These are phyloP conservation scores for Thymelicus sylvestris DNA, from an alignment of 2,888 invertebrate species.

Conservation along the genomic window DNA sequence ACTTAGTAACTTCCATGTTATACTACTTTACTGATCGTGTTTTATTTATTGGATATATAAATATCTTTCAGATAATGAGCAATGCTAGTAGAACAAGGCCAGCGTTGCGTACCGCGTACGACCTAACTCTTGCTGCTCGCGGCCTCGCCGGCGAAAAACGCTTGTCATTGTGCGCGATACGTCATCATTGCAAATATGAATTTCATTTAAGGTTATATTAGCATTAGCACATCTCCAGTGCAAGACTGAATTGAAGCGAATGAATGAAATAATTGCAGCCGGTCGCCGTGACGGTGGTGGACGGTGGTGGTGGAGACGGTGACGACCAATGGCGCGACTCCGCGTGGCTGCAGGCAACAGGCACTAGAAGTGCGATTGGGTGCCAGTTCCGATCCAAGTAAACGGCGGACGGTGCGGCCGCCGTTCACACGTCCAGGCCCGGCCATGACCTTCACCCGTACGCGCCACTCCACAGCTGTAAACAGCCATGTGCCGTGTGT, in stretches of 20 bases:
- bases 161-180: constrained; percentile 21
- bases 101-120: constrained; percentile 39
- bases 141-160: constrained; percentile 41
- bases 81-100: constrained; percentile 40
- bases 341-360: too few relatives aligned
- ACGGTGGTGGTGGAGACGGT: too few relatives aligned
- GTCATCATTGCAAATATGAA: constrained; percentile 21
- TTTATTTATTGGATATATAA: constrained; percentile 7
- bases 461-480: constrained; percentile 21
- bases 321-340: too few relatives aligned
- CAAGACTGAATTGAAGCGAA: background rate
- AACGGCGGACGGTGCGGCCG: constrained; percentile 20
- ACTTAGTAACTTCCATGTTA: background rate
- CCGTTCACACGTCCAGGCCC: constrained; percentile 52
- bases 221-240: background rate
- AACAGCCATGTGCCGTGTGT: background rate
- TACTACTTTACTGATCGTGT: background rate
- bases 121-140: constrained; percentile 29
- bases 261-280: background rate
- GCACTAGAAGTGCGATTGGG: too few relatives aligned
- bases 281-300: too few relatives aligned
- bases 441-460: constrained; percentile 72
- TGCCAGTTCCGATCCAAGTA: background rate
- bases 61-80: constrained; percentile 19
- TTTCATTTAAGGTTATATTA: constrained; percentile 6